Evolutionary conservation across 1,140 invertebrate species (phyloP).

Genomic region (Leptestheria dahalacensis): DNA sequence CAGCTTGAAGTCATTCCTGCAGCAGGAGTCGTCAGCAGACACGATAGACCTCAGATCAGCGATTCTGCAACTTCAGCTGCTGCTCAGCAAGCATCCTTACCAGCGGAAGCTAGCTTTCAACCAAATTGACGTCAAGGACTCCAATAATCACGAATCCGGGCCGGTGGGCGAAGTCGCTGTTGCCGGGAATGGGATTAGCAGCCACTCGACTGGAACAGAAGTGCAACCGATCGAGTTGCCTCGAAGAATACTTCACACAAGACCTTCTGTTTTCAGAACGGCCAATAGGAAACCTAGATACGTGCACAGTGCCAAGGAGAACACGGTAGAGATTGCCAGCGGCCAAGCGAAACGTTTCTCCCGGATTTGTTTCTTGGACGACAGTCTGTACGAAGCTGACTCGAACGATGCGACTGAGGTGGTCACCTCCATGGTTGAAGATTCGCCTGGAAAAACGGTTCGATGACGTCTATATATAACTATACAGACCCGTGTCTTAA

Average conservation of each 20-base stretch:
- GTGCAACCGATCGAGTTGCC: not conserved
- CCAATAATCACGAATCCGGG: too few species aligned
- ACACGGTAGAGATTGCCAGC: not conserved
- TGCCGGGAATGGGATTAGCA: too few species aligned
- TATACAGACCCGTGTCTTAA: too few species aligned
- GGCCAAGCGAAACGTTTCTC: not conserved
- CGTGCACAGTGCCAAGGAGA: not conserved
- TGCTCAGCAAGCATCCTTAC: not conserved
- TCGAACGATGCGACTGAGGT: not conserved
- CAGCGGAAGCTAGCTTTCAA: not conserved
- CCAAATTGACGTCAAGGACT: slow-evolving; percentile 2
- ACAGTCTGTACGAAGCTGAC: not conserved
- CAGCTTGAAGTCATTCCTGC: not conserved
- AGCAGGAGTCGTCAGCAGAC: not conserved
- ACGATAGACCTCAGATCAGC: not conserved
- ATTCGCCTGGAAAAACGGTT: too few species aligned
- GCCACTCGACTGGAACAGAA: too few species aligned
- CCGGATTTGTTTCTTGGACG: not conserved
- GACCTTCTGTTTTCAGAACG: not conserved
- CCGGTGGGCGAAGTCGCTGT: too few species aligned
- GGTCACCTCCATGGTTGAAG: not conserved
- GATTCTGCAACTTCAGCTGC: not conserved
- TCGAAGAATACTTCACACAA: too few species aligned
- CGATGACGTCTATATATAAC: too few species aligned
- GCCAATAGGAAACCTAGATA: not conserved